phyloP scores from a whole-genome alignment of 2,797 vertebrate species.

The Leucoraja ocellata region DNA sequence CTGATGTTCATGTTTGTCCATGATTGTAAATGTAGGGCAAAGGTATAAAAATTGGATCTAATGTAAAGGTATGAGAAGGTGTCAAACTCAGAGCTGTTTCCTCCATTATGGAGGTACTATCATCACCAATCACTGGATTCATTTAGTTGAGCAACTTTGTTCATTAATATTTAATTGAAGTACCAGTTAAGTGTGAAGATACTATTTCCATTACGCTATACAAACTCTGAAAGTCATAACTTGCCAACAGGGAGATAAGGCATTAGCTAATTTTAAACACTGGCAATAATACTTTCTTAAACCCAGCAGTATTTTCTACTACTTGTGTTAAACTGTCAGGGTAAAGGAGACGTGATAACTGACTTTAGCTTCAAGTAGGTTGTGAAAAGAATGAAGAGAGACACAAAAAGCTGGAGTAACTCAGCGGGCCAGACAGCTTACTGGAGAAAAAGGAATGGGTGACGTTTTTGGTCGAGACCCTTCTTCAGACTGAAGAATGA shows the following conservation, averaged over 20 bases:
- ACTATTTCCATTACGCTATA: not conserved
- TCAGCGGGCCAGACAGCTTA: too few relatives aligned
- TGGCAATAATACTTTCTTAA: not conserved
- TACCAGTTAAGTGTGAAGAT: not conserved
- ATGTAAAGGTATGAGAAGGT: not conserved
- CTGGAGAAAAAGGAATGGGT: too few relatives aligned
- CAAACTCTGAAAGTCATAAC: not conserved
- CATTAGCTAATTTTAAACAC: not conserved
- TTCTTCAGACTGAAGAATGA: too few relatives aligned
- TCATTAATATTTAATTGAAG: slow-evolving; percentile 19
- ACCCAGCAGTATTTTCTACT: not conserved
- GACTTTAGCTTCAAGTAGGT: not conserved
- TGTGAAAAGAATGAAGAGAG: not conserved
- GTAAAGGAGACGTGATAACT: not conserved
- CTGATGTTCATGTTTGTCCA: not conserved
- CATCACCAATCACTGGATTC: not conserved
- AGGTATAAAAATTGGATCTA: not conserved
- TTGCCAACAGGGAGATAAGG: not conserved
- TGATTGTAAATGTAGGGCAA: not conserved
- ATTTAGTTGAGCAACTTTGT: not conserved
- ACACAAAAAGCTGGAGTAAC: too few relatives aligned
- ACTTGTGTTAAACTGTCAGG: not conserved
- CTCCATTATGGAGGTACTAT: not conserved
- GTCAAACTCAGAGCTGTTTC: not conserved
- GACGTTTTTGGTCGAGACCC: too few relatives aligned